Conservation (phyloP, 2,797 vertebrate species). For the Takifugu ocellatus region DNA sequence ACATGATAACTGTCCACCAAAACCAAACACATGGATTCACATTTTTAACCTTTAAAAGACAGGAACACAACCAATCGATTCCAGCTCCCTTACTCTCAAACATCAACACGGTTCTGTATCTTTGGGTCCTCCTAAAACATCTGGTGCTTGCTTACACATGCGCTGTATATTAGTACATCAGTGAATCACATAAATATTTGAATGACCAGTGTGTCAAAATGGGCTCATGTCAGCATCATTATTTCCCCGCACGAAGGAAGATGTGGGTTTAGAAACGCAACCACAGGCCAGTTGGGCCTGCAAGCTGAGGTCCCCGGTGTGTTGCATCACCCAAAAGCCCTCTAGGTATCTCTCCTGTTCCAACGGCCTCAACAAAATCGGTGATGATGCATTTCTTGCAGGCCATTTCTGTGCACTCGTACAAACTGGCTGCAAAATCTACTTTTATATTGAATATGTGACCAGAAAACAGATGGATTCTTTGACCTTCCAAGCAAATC, state of each 20-base stretch:
- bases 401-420: slow-evolving; percentile 23
- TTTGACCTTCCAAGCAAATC: slow-evolving; percentile 62
- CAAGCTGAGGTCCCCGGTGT: slow-evolving; percentile 13
- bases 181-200: slow-evolving; percentile 13
- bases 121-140: slow-evolving; percentile 21
- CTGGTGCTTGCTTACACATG: slow-evolving; percentile 27
- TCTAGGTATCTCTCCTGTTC: slow-evolving; percentile 14
- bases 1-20: too few species aligned
- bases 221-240: slow-evolving; percentile 4
- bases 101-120: neutral
- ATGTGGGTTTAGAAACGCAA: slow-evolving; percentile 16
- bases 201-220: slow-evolving; percentile 19
- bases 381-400: slow-evolving; percentile 52
- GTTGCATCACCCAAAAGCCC: slow-evolving; percentile 34
- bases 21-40: too few species aligned
- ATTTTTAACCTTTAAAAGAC: too few species aligned
- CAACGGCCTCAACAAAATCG: slow-evolving; percentile 29
- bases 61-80: too few species aligned
- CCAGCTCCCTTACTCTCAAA: too few species aligned
- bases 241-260: slow-evolving; percentile 2
- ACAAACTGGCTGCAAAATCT: slow-evolving; percentile 45
- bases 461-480: slow-evolving; percentile 61
- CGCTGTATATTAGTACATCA: slow-evolving; percentile 27
- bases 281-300: neutral
- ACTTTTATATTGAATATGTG: slow-evolving; percentile 60